Percentiles rank a stretch among this genome's conserved stretches.
These are phyloP conservation scores for Ladona fulva DNA, from an alignment of 1,140 invertebrate species.

Conservation along the genomic window DNA sequence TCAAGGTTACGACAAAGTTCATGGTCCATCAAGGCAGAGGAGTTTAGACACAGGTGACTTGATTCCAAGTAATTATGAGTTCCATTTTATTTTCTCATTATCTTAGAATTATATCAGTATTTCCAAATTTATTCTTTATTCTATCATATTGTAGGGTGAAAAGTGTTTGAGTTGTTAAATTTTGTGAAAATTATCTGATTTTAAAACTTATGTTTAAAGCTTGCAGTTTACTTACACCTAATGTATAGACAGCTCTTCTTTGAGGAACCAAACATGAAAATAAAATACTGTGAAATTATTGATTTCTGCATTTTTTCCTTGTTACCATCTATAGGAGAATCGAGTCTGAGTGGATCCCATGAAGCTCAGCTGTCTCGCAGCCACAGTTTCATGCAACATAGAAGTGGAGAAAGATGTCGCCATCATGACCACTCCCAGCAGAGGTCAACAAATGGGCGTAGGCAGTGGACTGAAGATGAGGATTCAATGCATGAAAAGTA, in stretches of 20 bases:
- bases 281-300: too few relatives aligned
- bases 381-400: conserved; percentile 60
- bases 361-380: conserved; percentile 43
- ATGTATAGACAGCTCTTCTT: too few relatives aligned
- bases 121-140: too few relatives aligned
- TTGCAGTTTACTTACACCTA: too few relatives aligned
- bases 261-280: too few relatives aligned
- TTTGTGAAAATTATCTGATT: too few relatives aligned
- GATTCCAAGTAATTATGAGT: too few relatives aligned
- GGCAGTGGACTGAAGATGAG: conserved; percentile 37
- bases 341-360: conserved; percentile 16
- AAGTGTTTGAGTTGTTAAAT: too few relatives aligned
- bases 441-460: not conserved
- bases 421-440: not conserved
- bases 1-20: not conserved
- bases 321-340: not conserved
- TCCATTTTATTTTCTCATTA: too few relatives aligned
- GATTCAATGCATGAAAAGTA: conserved; percentile 78
- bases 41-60: conserved; percentile 35
- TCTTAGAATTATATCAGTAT: too few relatives aligned
- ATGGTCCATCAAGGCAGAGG: conserved; percentile 36
- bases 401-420: conserved; percentile 13
- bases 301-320: not conserved
- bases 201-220: too few relatives aligned
- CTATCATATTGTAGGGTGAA: too few relatives aligned